Conservation (phyloP, 1,140 invertebrate genomes). For the Cyrtorhinus lividipennis region DNA sequence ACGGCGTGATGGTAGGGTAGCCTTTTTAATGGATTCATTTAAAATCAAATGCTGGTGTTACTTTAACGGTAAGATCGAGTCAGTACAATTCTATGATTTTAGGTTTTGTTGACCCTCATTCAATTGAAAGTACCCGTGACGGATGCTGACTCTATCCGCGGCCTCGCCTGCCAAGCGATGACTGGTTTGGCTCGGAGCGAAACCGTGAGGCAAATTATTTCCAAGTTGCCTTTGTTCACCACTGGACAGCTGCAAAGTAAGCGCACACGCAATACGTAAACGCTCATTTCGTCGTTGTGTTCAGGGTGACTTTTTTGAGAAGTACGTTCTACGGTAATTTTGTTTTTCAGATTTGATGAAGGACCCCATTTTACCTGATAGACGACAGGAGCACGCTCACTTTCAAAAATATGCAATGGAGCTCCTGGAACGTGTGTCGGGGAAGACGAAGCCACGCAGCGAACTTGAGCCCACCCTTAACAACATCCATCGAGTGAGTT, state of each 20-base stretch:
- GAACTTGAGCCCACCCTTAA: slow-evolving; percentile 69
- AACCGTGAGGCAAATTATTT: slow-evolving; percentile 85
- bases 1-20: slow-evolving; percentile 78
- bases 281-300: too few species aligned
- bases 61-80: too few species aligned
- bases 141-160: slow-evolving; percentile 86
- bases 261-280: too few species aligned
- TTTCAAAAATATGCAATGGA: slow-evolving; percentile 93
- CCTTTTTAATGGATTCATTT: too few species aligned
- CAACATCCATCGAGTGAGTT: slow-evolving; percentile 61
- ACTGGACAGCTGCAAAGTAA: slow-evolving; percentile 79
- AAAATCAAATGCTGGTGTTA: too few species aligned
- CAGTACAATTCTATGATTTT: too few species aligned
- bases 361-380: slow-evolving; percentile 92
- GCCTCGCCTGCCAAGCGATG: slow-evolving; percentile 79
- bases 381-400: slow-evolving; percentile 81
- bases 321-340: too few species aligned
- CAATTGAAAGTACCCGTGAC: slow-evolving; percentile 87
- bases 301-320: too few species aligned
- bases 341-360: slow-evolving; percentile 68
- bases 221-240: slow-evolving; percentile 88
- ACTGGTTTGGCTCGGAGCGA: slow-evolving; percentile 82
- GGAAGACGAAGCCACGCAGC: slow-evolving; percentile 67
- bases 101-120: slow-evolving; percentile 63
- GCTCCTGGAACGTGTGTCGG: slow-evolving; percentile 78